Conservation (phyloP, 2,113 vertebrate genomes). For the Archocentrus centrarchus region DNA sequence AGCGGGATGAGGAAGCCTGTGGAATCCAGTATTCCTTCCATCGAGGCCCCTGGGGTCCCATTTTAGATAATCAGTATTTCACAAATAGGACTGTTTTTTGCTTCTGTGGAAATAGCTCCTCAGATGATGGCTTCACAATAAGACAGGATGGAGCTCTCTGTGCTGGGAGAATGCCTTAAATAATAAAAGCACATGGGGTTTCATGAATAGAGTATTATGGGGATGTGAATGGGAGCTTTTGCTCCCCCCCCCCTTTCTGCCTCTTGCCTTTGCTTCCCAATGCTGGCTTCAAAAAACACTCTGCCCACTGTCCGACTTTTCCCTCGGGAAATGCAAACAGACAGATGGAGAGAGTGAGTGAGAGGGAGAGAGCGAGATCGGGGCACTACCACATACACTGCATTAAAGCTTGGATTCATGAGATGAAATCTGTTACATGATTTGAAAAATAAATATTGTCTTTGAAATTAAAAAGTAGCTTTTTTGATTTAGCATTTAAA, state of each 20-base stretch:
- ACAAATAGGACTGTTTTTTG: constrained; percentile 76
- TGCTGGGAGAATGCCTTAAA: constrained; percentile 74
- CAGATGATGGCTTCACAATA: constrained; percentile 74
- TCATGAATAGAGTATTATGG: constrained; percentile 81
- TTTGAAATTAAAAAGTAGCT: not conserved
- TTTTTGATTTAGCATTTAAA: too few relatives aligned
- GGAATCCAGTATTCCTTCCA: constrained; percentile 60
- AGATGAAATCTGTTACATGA: constrained; percentile 14
- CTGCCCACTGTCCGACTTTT: constrained; percentile 55
- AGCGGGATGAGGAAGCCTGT: constrained; percentile 58
- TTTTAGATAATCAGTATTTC: constrained; percentile 76
- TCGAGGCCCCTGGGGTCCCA: constrained; percentile 60
- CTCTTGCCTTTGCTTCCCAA: constrained; percentile 54
- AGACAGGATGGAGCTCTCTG: constrained; percentile 68
- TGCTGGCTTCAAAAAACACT: constrained; percentile 56
- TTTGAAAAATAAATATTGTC: constrained; percentile 24
- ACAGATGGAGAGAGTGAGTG: constrained; percentile 20
- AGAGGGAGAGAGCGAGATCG: constrained; percentile 4
- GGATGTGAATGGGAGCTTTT: constrained; percentile 71
- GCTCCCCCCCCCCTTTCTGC: constrained; percentile 10
- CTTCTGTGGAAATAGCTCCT: constrained; percentile 68
- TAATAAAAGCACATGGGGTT: constrained; percentile 78
- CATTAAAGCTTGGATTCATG: constrained; percentile 18
- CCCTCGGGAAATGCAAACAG: constrained; percentile 54
- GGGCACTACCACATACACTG: not conserved